Base-by-base conservation (phyloP, 2,888 invertebrate species). In the Orchestes rusci region DNA sequence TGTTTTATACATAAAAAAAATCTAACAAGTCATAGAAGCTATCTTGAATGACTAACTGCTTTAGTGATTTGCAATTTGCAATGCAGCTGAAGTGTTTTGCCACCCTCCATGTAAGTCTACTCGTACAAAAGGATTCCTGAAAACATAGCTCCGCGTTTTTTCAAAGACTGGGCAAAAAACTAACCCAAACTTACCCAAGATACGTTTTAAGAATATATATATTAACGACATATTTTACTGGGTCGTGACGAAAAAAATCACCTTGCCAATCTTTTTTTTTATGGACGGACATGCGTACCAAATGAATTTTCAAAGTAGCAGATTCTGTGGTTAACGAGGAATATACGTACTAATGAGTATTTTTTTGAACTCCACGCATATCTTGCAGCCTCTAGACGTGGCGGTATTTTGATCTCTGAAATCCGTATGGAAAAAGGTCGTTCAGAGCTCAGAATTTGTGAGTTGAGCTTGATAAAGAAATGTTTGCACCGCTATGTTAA, bases 151-250 rank as follows among this genome's bases (percentile, higher is more conserved):
- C 8, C 39, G 16, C 28, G 39, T 12, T 10, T 39, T 30, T 2
- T 12, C 12, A n/a, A 10, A n/a, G 10, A 2, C 12, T 27, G 2
- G 27, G 27, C 19, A 15, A n/a, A n/a, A n/a, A 30, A 30, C 16
- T 30, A 16, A 30, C 30, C 39, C 28, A 30, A 39, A 12, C 10
- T 27, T 10, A n/a, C 10, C 12, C 2, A 12, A n/a, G 28, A 28
- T 16, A 39, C 39, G 4, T 32, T 39, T 39, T 39, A 35, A 8
- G 39, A 39, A 39, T 39, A 27, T 27, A 27, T 27, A n/a, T n/a
- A 12, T 2, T n/a, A 27, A 27, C 12, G 12, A n/a, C 12, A n/a
- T 27, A 13, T 4, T 18, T 39, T 30, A 28, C 10, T 39, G 29
- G 39, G 29, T 39, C 12, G 39, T 30, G 10, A 10, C 10, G 12